Base-by-base conservation (phyloP, 2,797 vertebrate species). In the Fratercula arctica region DNA sequence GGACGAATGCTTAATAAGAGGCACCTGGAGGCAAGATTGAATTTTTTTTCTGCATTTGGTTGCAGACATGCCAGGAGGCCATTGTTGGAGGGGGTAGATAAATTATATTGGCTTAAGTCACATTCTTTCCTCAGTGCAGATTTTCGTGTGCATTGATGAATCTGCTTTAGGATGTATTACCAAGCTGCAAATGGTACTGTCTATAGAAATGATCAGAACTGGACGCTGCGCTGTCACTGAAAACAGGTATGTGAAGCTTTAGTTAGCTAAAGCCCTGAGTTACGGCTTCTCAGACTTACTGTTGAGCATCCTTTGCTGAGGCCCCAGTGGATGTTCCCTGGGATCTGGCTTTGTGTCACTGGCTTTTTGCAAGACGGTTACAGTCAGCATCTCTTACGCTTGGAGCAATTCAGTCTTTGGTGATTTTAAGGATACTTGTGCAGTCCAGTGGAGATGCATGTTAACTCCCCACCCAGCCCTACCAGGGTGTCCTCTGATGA, bases 71-170 rank as follows among this genome's bases (percentile, higher is more conserved):
- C 21, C 21, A 23, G 59, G 48, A 64, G 45, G 17, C 33, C 8
- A 2, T 33, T 0, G 0, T 13, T 80, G 53, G 60, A 54, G 41
- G 25, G n/a, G 29, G 9, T 19, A 43, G 9, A 15, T 63, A 63
- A 74, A 54, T 75, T 19, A 18, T 4, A 37, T 31, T 4, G 20
- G 23, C 3, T 8, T 50, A 39, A 70, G 14, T 25, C 12, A 3
- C 19, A 17, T 68, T 86, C 41, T 78, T 84, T 79, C 25, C 31
- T 66, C 5, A 9, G 9, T 61, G 33, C 4, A 11, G 28, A 45
- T 66, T 78, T 90, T 78, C 26, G 11, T 66, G 0, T 63, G 16
- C 6, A 4, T 16, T 66, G 25, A 45, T 76, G 88, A 37, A 45
- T 72, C 50, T 84, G 31, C 76, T 83, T 73, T 64, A 67, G 41